A percentile compares a stretch with the other conserved stretches of the same genome.
phyloP scores from a whole-genome alignment of 2,797 vertebrate species.

The Crypturellus tataupa region DNA sequence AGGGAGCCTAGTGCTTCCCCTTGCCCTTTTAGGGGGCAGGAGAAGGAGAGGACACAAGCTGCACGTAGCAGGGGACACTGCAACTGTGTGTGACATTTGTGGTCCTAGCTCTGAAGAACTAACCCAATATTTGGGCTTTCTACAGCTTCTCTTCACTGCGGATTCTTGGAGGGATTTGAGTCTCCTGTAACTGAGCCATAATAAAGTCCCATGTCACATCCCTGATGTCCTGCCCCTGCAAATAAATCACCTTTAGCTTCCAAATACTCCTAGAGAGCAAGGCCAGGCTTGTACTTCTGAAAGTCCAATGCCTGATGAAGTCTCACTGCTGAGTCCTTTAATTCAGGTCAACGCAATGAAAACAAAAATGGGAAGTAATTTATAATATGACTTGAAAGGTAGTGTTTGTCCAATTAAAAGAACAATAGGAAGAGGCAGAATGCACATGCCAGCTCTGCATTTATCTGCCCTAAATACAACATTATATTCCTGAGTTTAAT shows the following conservation, averaged over 20 bases:
- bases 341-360: neutral
- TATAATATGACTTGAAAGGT: slow-evolving; percentile 35
- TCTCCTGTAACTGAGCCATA: neutral
- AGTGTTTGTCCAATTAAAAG: neutral
- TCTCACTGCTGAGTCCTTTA: neutral
- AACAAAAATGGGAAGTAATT: slow-evolving; percentile 23
- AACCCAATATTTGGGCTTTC: neutral
- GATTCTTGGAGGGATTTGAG: neutral
- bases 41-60: neutral
- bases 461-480: slow-evolving; percentile 26
- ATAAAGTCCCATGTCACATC: neutral
- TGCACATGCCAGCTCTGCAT: neutral
- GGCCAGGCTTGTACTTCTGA: neutral
- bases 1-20: neutral
- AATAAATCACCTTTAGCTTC: neutral
- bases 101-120: neutral
- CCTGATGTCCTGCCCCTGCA: neutral
- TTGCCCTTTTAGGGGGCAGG: too few species aligned
- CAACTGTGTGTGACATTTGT: neutral
- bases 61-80: neutral
- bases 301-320: neutral
- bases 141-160: neutral
- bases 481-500: slow-evolving; percentile 37
- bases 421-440: slow-evolving; percentile 12
- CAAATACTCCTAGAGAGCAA: neutral